Evolutionary conservation across 2,113 vertebrate genomes (phyloP).

Genomic region (Gymnorhina tibicen): DNA sequence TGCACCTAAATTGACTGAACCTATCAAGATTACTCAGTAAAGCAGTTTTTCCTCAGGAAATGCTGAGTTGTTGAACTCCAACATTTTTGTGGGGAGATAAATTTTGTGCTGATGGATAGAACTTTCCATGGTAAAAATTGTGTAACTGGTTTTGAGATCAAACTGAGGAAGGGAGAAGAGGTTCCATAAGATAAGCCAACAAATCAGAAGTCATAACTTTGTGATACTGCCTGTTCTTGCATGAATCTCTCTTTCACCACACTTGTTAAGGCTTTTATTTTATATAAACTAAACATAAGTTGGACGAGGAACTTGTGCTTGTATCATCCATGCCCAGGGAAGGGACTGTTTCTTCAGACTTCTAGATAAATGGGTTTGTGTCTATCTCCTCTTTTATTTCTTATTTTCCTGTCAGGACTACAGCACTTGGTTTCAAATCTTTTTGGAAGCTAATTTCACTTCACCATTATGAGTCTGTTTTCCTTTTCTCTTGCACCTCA

Average conservation of each 20-base stretch:
- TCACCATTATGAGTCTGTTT: neutral
- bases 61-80: neutral
- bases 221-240: neutral
- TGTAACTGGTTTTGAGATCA: neutral
- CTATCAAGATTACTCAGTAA: neutral
- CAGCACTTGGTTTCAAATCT: neutral
- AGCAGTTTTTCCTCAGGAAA: neutral
- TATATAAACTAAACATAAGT: neutral
- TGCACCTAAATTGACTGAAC: neutral
- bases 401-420: neutral
- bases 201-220: neutral
- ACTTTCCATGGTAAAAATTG: neutral
- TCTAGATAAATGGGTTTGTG: neutral
- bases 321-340: neutral
- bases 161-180: neutral
- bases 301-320: neutral
- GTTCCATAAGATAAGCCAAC: neutral
- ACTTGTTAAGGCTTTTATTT: neutral
- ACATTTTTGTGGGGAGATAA: neutral
- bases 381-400: neutral
- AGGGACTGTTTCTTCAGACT: neutral
- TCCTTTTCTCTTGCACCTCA: slow-evolving; percentile 1
- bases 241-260: neutral
- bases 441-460: neutral
- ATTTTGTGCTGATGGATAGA: neutral